Percentiles rank a stretch among this genome's conserved stretches.
These are phyloP conservation scores for Incurvaria masculella DNA, from an alignment of 2,888 invertebrate species.

Conservation along the genomic window DNA sequence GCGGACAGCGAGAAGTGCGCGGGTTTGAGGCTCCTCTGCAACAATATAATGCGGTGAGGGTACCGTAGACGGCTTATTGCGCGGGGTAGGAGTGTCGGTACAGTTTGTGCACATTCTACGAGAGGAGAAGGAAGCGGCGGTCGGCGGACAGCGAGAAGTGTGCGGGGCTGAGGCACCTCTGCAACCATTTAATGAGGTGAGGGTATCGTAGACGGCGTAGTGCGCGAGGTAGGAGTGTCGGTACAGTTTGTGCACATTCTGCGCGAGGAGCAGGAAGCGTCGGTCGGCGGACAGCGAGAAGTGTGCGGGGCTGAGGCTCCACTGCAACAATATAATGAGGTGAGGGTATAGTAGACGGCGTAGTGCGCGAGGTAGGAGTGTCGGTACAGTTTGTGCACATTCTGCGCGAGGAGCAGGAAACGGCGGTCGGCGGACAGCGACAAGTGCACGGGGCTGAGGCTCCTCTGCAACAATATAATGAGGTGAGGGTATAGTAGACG, in stretches of 20 bases:
- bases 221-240: slow-evolving; percentile 83
- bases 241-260: slow-evolving; percentile 78
- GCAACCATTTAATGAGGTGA: no score
- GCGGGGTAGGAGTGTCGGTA: no score
- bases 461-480: slow-evolving; percentile 78
- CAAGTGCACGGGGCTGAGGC: slow-evolving; percentile 75
- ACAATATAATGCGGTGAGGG: no score
- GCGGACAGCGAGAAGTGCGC: no score
- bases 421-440: slow-evolving; percentile 80
- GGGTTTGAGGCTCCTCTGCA: no score
- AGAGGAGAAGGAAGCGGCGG: slow-evolving; percentile 75
- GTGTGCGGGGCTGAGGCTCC: slow-evolving; percentile 73
- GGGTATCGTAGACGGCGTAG: slow-evolving; percentile 81
- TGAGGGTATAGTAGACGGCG: slow-evolving; percentile 77
- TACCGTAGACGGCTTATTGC: slow-evolving; percentile 7
- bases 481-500: no score
- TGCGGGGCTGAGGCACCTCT: no score
- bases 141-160: slow-evolving; percentile 84
- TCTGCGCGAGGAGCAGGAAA: slow-evolving; percentile 78
- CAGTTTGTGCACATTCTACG: slow-evolving; percentile 78
- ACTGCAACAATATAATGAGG: slow-evolving; percentile 88
- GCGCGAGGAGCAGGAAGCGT: slow-evolving; percentile 75
- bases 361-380: slow-evolving; percentile 86
- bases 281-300: slow-evolving; percentile 83
- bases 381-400: slow-evolving; percentile 75